These are phyloP conservation scores for Taenioides sp. DNA, from an alignment of 2,797 vertebrate species.

Conservation along the genomic window DNA sequence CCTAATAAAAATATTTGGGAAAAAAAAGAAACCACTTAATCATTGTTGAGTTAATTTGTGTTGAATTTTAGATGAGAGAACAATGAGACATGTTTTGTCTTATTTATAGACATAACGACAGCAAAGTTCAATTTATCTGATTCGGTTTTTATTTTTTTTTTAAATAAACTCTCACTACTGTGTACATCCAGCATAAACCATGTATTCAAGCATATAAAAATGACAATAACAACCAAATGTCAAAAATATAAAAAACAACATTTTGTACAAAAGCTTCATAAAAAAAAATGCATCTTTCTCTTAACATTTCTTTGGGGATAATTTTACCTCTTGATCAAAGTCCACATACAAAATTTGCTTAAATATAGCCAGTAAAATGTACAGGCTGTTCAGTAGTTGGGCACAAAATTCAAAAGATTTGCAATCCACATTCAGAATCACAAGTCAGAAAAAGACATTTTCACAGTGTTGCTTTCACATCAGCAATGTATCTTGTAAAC, in stretches of 20 bases:
- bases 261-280: slow-evolving; percentile 73
- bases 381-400: slow-evolving; percentile 37
- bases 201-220: slow-evolving; percentile 79
- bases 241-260: slow-evolving; percentile 68
- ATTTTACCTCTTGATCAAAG: slow-evolving; percentile 37
- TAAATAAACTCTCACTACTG: slow-evolving; percentile 2
- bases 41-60: no score
- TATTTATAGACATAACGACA: slow-evolving; percentile 1
- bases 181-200: slow-evolving; percentile 64
- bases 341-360: slow-evolving; percentile 41
- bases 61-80: not conserved
- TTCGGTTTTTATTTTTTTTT: slow-evolving; percentile 6
- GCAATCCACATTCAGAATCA: slow-evolving; percentile 54
- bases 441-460: slow-evolving; percentile 55
- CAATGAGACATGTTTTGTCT: not conserved
- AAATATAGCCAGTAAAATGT: slow-evolving; percentile 37
- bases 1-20: no score
- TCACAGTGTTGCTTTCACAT: slow-evolving; percentile 76
- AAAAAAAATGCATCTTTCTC: slow-evolving; percentile 55
- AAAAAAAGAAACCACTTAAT: not conserved
- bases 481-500: slow-evolving; percentile 71
- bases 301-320: slow-evolving; percentile 52
- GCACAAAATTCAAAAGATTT: slow-evolving; percentile 57
- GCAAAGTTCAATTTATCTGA: not conserved
- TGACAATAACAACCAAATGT: slow-evolving; percentile 64